Conservation (phyloP, 1,140 invertebrate species). For the Tetranychus cinnabarinus region DNA sequence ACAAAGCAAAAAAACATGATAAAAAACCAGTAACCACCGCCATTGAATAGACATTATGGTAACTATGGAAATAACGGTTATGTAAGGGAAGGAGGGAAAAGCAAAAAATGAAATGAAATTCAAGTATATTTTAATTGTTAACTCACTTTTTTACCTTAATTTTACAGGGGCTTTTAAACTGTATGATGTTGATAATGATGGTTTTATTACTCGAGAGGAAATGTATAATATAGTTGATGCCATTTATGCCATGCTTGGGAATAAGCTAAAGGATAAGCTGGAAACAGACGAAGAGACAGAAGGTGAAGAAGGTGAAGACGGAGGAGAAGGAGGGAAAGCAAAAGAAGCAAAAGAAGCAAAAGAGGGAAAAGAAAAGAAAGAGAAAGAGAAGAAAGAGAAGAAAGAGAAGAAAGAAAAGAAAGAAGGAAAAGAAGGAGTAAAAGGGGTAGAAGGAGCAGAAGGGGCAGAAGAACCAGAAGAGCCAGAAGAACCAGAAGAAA, state of each 20-base stretch:
- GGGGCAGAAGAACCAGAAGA: constrained; percentile 7
- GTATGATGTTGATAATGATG: constrained; percentile 93
- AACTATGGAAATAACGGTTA: too few relatives aligned
- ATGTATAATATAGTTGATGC: constrained; percentile 98
- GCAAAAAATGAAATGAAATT: too few relatives aligned
- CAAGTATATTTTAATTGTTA: too few relatives aligned
- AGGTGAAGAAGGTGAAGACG: constrained; percentile 1
- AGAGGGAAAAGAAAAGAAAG: too few relatives aligned
- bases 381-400: constrained; percentile 35
- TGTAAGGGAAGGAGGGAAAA: too few relatives aligned
- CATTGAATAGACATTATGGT: too few relatives aligned
- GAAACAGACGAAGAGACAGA: constrained; percentile 12
- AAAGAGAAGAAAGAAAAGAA: constrained; percentile 50
- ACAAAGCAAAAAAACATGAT: not conserved
- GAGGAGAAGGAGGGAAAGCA: too few relatives aligned
- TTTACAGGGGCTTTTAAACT: constrained; percentile 72
- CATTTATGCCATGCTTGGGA: constrained; percentile 97
- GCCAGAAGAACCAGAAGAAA: constrained; percentile 38
- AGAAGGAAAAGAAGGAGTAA: not conserved
- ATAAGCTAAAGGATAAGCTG: constrained; percentile 23
- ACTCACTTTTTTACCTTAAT: too few relatives aligned
- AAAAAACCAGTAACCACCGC: too few relatives aligned
- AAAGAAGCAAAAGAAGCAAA: too few relatives aligned
- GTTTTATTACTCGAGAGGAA: constrained; percentile 85
- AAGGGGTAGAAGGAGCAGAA: constrained; percentile 6